Evolutionary conservation across 2,888 invertebrate genomes (phyloP).

Genomic region (Thumatha senex): DNA sequence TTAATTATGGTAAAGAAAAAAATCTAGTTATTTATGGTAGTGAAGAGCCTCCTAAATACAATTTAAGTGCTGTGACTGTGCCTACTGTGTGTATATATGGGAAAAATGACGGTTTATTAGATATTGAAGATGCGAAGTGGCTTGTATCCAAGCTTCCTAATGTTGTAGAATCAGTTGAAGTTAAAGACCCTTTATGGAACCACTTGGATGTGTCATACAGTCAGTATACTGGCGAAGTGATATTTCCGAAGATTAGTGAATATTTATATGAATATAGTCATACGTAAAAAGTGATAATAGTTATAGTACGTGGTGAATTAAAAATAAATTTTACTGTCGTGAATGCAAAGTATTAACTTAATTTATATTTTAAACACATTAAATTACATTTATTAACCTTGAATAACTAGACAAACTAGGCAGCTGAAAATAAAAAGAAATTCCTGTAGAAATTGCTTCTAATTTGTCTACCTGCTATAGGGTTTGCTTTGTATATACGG

Average conservation of each 20-base stretch:
- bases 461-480: too few species aligned
- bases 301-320: too few species aligned
- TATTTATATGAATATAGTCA: conserved; percentile 39
- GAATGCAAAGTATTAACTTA: too few species aligned
- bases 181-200: conserved; percentile 72
- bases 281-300: background rate
- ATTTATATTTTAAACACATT: too few species aligned
- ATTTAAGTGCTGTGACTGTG: conserved; percentile 44
- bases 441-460: too few species aligned
- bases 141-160: conserved; percentile 80
- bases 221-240: conserved; percentile 27
- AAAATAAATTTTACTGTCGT: too few species aligned
- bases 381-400: too few species aligned
- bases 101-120: conserved; percentile 81
- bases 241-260: conserved; percentile 73
- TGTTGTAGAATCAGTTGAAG: conserved; percentile 78
- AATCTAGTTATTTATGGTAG: conserved; percentile 56
- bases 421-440: too few species aligned
- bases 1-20: conserved; percentile 52
- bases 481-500: too few species aligned
- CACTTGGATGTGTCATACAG: conserved; percentile 56
- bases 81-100: conserved; percentile 62
- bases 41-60: conserved; percentile 53
- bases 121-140: conserved; percentile 82
- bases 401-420: too few species aligned